Percentiles rank a stretch among this genome's conserved stretches.
These are phyloP conservation scores for Chrysoperla carnea DNA, from an alignment of 1,140 invertebrate genomes.

Conservation along the genomic window DNA sequence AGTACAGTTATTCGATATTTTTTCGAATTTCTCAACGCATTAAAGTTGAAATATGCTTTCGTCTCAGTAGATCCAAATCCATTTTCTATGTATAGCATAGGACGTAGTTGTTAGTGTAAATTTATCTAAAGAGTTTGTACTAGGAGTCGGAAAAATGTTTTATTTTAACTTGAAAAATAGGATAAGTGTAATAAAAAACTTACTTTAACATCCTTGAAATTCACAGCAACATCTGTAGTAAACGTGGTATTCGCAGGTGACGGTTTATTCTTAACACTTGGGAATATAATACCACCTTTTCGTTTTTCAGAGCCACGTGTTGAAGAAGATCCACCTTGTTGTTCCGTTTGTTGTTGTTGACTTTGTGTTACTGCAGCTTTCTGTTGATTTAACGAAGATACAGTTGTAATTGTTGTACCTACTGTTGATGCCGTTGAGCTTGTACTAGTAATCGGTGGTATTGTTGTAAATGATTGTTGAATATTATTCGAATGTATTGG, in stretches of 20 bases:
- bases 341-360: constrained; percentile 11
- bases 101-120: no score
- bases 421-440: constrained; percentile 15
- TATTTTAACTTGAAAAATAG: no score
- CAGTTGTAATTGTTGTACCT: constrained; percentile 19
- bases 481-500: constrained; percentile 6
- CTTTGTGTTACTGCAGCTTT: constrained; percentile 14
- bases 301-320: constrained; percentile 27
- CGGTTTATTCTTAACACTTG: constrained; percentile 78
- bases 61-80: no score
- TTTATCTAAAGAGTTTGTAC: no score
- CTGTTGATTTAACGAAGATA: constrained; percentile 9
- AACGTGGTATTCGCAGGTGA: constrained; percentile 65
- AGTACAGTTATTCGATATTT: no score
- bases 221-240: constrained; percentile 47
- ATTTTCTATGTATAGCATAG: no score
- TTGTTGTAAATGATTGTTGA: constrained; percentile 19
- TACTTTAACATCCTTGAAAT: constrained; percentile 69
- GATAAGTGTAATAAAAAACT: constrained; percentile 21
- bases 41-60: no score
- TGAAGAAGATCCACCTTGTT: constrained; percentile 19
- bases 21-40: no score
- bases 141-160: no score
- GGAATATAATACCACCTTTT: constrained; percentile 71
- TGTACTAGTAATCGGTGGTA: constrained; percentile 17